A percentile compares a stretch with the other conserved stretches of the same genome.
Conservation (phyloP, 2,888 invertebrate species). For the Oasisia sp. region DNA sequence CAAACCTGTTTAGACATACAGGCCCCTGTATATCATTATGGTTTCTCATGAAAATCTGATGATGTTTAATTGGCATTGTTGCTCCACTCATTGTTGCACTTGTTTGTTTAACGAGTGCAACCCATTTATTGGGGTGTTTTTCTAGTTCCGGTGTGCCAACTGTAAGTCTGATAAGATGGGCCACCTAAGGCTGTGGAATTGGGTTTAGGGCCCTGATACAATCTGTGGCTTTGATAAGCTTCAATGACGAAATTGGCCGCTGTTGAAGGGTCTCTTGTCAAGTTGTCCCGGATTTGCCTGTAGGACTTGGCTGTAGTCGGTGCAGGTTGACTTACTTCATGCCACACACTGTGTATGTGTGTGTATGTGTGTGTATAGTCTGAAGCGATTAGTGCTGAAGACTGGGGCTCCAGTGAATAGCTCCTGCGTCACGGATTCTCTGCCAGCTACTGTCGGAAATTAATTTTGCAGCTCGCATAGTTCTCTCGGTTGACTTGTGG, state of each 20-base stretch:
- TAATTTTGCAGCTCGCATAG: background rate
- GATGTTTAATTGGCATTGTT: too few species aligned
- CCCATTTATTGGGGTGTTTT: background rate
- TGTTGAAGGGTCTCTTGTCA: background rate
- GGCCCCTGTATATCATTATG: background rate
- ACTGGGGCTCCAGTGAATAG: background rate
- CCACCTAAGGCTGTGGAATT: background rate
- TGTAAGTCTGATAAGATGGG: background rate
- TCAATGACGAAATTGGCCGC: background rate
- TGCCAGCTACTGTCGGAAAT: background rate
- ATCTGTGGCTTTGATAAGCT: background rate
- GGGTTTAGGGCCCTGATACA: background rate
- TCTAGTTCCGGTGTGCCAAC: background rate
- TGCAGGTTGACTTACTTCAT: background rate
- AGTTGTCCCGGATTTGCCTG: background rate
- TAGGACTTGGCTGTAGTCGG: background rate
- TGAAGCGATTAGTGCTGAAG: background rate
- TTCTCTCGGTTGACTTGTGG: background rate
- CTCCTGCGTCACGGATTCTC: background rate
- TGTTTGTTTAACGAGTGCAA: background rate
- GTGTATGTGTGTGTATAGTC: background rate
- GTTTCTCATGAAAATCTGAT: background rate
- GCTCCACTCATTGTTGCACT: background rate
- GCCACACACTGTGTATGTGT: background rate
- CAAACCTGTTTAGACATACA: background rate